These are phyloP conservation scores for Nannoperca obscura DNA, from an alignment of 2,797 vertebrate genomes.

Conservation along the genomic window DNA sequence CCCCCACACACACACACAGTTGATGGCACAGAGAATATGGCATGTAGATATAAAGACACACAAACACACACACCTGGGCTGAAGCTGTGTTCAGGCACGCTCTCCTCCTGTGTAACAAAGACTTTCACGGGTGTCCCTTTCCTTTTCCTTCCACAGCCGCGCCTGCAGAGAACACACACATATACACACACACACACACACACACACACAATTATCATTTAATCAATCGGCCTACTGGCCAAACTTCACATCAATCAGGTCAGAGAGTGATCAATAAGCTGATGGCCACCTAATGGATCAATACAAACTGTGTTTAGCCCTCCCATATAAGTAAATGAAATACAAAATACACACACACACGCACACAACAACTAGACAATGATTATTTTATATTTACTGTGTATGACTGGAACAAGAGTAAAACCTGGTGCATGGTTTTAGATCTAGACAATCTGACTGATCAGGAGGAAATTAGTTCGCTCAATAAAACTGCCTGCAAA, in stretches of 20 bases:
- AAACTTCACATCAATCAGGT: slow-evolving; percentile 75
- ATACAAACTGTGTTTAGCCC: slow-evolving; percentile 36
- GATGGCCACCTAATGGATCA: slow-evolving; percentile 63
- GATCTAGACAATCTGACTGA: neutral
- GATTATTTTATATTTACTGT: neutral
- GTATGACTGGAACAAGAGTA: neutral
- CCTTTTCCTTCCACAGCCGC: slow-evolving; percentile 87
- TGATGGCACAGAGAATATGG: slow-evolving; percentile 45
- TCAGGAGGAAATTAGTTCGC: neutral
- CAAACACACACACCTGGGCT: slow-evolving; percentile 79
- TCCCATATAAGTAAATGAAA: slow-evolving; percentile 16
- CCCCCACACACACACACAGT: slow-evolving; percentile 35
- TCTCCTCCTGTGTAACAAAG: slow-evolving; percentile 86
- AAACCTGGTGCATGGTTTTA: slow-evolving; percentile 2
- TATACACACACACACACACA: slow-evolving; percentile 50
- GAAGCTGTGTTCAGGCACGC: slow-evolving; percentile 80
- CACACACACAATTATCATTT: slow-evolving; percentile 68
- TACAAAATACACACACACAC: neutral
- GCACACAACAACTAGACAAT: neutral
- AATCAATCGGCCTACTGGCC: slow-evolving; percentile 68
- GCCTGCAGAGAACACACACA: slow-evolving; percentile 72
- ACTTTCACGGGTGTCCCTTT: slow-evolving; percentile 89
- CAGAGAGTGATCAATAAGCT: slow-evolving; percentile 67
- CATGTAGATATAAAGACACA: slow-evolving; percentile 50
- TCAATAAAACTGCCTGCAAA: slow-evolving; percentile 10